Evolutionary conservation across 1,140 invertebrate species (phyloP), one percentile per base, ranked within the genome.

Genomic region (Hypsibius dujardini): DNA sequence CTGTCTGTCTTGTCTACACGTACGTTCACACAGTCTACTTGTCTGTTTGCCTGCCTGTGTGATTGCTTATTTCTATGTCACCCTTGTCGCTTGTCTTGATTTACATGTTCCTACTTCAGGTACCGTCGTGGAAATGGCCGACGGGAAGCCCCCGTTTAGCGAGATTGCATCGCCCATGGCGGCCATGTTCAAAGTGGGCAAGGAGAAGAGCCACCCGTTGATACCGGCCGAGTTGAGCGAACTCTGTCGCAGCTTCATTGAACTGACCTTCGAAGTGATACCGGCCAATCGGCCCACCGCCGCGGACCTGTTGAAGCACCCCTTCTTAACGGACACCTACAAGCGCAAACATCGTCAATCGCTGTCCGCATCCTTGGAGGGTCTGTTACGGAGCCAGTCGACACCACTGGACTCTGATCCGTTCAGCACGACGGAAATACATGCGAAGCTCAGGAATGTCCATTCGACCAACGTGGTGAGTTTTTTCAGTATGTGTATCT

Each of bases 101-200:
- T 45, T n/a, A 46, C n/a, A 72, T 47, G 7, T 42, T 69, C 47
- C 46, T 15, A 7, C 42, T 7, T 60, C 12, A 73, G 69, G 28
- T 73, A 98, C 95, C 7, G 88, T 98, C 74, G 91, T 98, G 40
- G 95, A 98, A 84, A 98, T 98, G 95, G 94, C 94, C 1, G 98
- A 95, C 1, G 94, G 95, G 46, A 96, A 97, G 80, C 92, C 93
- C 46, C 95, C 95, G 0, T 98, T 98, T 76, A 92, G 95, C 75
- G 95, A 97, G 82, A 82, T 97, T 71, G 70, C 72, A 72, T 62
- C 62, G 42, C 7, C 94, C 1, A 89, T 97, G 80, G 94, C 94
- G 73, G 94, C 95, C 67, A 88, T 98, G 81, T 98, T 98, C 78
- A 96, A 96, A 83, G 92, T 98, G 71, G 95, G 95, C 1, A 95